phyloP scores from a whole-genome alignment of 1,140 invertebrate genomes.

The Vanessa atalanta region DNA sequence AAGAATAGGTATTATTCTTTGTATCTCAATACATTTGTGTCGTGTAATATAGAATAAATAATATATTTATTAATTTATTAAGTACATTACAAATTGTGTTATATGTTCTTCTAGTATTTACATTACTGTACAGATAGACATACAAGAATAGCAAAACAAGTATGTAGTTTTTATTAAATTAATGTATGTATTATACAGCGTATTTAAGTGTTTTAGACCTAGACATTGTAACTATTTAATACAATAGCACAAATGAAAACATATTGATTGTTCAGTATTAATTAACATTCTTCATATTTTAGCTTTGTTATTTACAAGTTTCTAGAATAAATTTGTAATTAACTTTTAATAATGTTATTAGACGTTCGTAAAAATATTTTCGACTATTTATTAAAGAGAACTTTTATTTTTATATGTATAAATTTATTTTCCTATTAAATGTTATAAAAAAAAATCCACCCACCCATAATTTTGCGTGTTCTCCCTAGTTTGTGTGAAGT shows the following conservation, averaged over 20 bases:
- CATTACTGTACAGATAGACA: too few relatives aligned
- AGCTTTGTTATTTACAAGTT: background rate
- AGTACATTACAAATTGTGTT: too few relatives aligned
- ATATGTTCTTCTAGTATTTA: too few relatives aligned
- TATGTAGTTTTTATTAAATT: too few relatives aligned
- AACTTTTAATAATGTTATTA: background rate
- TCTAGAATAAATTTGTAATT: background rate
- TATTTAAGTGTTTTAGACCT: background rate
- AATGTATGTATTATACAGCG: too few relatives aligned
- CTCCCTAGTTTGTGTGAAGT: too few relatives aligned
- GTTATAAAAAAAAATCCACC: too few relatives aligned
- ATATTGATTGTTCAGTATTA: slow-evolving; percentile 23
- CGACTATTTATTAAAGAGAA: background rate
- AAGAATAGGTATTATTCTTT: background rate
- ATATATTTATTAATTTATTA: too few relatives aligned
- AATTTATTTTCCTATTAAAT: too few relatives aligned
- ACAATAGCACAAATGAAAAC: background rate
- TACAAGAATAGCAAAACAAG: too few relatives aligned
- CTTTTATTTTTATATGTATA: background rate
- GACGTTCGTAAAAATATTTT: background rate
- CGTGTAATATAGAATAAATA: too few relatives aligned
- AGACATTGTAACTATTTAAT: background rate
- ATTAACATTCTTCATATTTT: slow-evolving; percentile 8
- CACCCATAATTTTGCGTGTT: too few relatives aligned
- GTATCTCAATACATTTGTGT: background rate